Evolutionary conservation across 2,888 invertebrate genomes (phyloP).

Genomic region (Chymomyza amoena): DNA sequence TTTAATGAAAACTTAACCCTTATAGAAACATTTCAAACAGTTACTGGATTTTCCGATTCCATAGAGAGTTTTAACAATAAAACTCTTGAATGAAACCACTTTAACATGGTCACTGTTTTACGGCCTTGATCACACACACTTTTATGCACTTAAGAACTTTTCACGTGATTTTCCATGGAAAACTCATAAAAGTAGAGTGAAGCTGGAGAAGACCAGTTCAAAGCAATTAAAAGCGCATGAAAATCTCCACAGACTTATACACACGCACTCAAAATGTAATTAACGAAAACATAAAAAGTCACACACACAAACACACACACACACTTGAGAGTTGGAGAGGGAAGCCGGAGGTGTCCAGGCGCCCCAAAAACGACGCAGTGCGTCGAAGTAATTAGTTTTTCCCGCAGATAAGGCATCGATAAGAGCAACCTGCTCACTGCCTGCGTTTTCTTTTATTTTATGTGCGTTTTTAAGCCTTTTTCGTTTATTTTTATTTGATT

Average conservation of each 20-base stretch:
- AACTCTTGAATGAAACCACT: not conserved
- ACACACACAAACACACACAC: conserved; percentile 19
- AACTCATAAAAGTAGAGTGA: conserved; percentile 53
- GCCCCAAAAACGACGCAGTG: conserved; percentile 26
- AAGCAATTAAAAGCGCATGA: conserved; percentile 47
- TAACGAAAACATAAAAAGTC: conserved; percentile 59
- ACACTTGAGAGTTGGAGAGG: conserved; percentile 12
- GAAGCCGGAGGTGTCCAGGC: conserved; percentile 48
- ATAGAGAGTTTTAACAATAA: too few relatives aligned
- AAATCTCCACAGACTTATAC: conserved; percentile 41
- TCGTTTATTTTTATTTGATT: conserved; percentile 68
- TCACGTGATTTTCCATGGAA: conserved; percentile 65
- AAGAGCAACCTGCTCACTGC: conserved; percentile 44
- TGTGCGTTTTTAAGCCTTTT: conserved; percentile 58
- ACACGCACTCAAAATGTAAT: conserved; percentile 45
- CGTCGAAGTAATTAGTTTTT: conserved; percentile 76
- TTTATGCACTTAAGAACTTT: conserved; percentile 45
- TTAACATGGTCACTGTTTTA: conserved; percentile 26
- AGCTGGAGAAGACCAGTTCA: conserved; percentile 36
- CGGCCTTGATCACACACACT: not conserved
- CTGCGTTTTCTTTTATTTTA: conserved; percentile 11
- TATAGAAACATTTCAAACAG: too few relatives aligned
- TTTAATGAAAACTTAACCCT: too few relatives aligned
- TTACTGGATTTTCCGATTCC: too few relatives aligned
- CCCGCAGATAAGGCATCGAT: conserved; percentile 72